Evolutionary conservation across 1,140 invertebrate species (phyloP).

Genomic region (Drosophila sp.): DNA sequence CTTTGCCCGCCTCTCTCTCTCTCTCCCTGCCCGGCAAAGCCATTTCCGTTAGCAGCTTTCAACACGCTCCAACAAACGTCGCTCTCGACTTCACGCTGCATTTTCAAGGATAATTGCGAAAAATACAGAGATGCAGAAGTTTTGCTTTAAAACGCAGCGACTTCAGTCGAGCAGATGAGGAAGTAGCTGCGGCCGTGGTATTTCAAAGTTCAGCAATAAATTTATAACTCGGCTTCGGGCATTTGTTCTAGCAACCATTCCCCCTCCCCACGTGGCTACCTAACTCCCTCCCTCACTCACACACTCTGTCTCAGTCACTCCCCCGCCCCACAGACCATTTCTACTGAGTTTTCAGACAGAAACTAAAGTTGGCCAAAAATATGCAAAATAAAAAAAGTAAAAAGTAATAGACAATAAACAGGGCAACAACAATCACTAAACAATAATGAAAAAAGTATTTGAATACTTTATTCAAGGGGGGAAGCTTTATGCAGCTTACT

Average conservation of each 20-base stretch:
- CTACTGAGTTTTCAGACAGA: no score
- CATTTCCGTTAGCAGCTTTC: constrained; percentile 71
- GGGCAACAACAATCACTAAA: constrained; percentile 8
- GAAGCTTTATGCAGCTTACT: constrained; percentile 60
- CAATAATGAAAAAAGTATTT: constrained; percentile 70
- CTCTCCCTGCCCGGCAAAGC: constrained; percentile 29
- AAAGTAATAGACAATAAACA: constrained; percentile 22
- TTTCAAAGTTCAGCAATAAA: constrained; percentile 82
- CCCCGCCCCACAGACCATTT: no score
- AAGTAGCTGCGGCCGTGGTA: constrained; percentile 63
- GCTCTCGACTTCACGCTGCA: constrained; percentile 46
- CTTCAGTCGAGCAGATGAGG: neutral
- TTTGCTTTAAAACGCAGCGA: constrained; percentile 48
- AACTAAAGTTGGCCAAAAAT: constrained; percentile 54
- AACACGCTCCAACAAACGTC: constrained; percentile 44
- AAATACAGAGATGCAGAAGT: constrained; percentile 64
- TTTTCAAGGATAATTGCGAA: constrained; percentile 80
- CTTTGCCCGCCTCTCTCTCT: neutral
- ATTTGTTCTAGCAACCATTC: constrained; percentile 58
- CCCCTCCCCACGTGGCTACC: constrained; percentile 1
- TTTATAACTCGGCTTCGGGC: constrained; percentile 69
- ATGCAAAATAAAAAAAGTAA: constrained; percentile 55
- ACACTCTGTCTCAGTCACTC: no score
- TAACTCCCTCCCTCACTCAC: no score
- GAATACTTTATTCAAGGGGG: constrained; percentile 66